phyloP scores from a whole-genome alignment of 2,888 invertebrate species.

The Tetheella fluctuosa region DNA sequence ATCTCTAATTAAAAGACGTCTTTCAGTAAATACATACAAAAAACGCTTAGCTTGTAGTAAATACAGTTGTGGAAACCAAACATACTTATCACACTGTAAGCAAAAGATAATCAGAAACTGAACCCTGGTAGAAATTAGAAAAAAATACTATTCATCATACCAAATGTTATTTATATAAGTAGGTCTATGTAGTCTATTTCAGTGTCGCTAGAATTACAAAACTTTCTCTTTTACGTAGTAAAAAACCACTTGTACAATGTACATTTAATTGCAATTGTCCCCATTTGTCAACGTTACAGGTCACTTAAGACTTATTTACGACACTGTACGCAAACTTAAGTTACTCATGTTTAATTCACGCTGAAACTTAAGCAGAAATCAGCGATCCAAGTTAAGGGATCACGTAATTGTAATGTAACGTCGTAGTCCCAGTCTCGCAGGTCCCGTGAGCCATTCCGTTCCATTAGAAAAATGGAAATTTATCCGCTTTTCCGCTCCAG shows the following conservation, averaged over 20 bases:
- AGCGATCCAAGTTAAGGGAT: constrained; percentile 32
- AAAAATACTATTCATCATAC: too few species aligned
- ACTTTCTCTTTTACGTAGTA: not conserved
- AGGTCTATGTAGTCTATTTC: not conserved
- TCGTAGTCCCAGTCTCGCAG: constrained; percentile 37
- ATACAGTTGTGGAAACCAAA: too few species aligned
- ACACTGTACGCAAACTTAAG: not conserved
- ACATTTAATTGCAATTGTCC: constrained; percentile 1
- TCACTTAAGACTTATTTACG: constrained; percentile 11
- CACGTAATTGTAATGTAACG: constrained; percentile 47
- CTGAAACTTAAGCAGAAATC: constrained; percentile 31
- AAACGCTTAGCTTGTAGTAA: too few species aligned
- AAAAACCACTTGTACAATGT: constrained; percentile 2
- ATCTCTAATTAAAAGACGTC: too few species aligned
- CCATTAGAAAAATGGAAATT: constrained; percentile 79
- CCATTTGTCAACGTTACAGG: constrained; percentile 5
- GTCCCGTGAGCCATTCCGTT: constrained; percentile 48
- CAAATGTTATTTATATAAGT: too few species aligned
- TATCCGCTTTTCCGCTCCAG: constrained; percentile 57
- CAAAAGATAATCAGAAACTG: too few species aligned
- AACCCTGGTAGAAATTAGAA: too few species aligned
- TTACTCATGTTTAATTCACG: constrained; percentile 14
- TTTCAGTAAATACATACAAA: too few species aligned
- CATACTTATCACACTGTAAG: too few species aligned
- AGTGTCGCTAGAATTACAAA: not conserved